Evolutionary conservation across 2,113 vertebrate species (phyloP), one percentile per base, ranked within the genome.

Genomic region (Tragelaphus scriptus): DNA sequence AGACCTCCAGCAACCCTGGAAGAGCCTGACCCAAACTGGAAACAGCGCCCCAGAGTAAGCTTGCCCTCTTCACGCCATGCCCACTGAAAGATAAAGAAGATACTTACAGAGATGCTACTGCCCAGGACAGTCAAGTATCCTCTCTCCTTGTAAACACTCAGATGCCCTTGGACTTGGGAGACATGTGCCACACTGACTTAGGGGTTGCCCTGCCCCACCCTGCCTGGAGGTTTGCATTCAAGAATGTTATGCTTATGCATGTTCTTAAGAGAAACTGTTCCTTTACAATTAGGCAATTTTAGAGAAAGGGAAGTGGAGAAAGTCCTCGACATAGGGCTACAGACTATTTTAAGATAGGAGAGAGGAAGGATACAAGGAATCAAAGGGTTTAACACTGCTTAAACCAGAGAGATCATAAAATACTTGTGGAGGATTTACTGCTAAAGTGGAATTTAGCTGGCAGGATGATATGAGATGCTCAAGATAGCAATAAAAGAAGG

Each of bases 321-420:
- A 87, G 51, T 97, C 51, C 84, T 88, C 79, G 55, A 94, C 55
- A 55, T 10, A 96, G 44, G 75, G 47, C 49, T 61, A 13, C 26
- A 92, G 92, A 61, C 90, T 97, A 97, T 97, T 97, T 98, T 97
- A 90, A 97, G 97, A 97, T 82, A 94, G 61, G 51, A 15, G 92
- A 96, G 90, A 98, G 96, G 92, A 97, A 96, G 92, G 90, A 95
- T 94, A 79, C 47, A 65, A 77, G 77, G 92, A 96, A 90, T 90
- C 92, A 97, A 77, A 97, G 90, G 81, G 56, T 94, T 97, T 96
- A 94, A 61, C 25, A 65, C 63, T 0, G 9, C 84, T 95, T 85
- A 92, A 82, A 95, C 53, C 59, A 86, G 90, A 87, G 61, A 82
- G 94, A 91, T 88, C 65, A 91, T 58, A 81, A 91, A 81, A 96